Base-by-base conservation (phyloP, 1,140 invertebrate species). In the Leptopilina clavipes region DNA sequence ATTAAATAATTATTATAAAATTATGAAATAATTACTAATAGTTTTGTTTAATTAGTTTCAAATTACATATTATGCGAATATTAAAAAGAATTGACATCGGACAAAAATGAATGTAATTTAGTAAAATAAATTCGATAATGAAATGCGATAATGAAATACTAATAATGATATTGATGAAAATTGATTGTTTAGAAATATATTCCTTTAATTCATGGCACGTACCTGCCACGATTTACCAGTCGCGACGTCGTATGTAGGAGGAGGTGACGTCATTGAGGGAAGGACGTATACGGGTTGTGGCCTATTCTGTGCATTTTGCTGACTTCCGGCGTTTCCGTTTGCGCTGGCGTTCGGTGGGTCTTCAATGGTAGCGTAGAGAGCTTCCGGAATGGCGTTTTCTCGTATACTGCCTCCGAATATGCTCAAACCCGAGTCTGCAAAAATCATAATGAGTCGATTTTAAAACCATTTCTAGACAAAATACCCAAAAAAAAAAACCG, bases 241-340 rank as follows among this genome's bases (percentile, higher is more conserved):
- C 2, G 89, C 88, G 3, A 88, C 89, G 52, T 90, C 89, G 74
- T 90, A 90, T 19, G 89, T 90, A 9, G 89, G 89, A n/a, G 89
- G 89, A 22, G 89, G 89, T 52, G 89, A 90, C 70, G 88, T 90
- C 88, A 90, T 90, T 48, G 89, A 89, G 19, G 89, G 89, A 79
- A 90, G 81, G 12, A 83, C 81, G 71, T 89, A 88, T 72, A 88
- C 81, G 8, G 82, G 83, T 75, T 87, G 87, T 6, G 85, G 81
- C 78, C 84, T 83, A 70, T 80, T 83, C n/a, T 82, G 82, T 19
- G 77, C 40, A 70, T 87, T 86, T 48, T 82, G 75, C 74, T 83
- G 84, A 70, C 74, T 81, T 73, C 77, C 65, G 31, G 79, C 73
- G 75, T 85, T 85, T 54, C 77, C 77, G 70, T 75, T 84, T 14